These are phyloP conservation scores for Aphrocallistes beatrix DNA, from an alignment of 37 sponge, comb jelly and placozoan genomes.

Conservation along the genomic window DNA sequence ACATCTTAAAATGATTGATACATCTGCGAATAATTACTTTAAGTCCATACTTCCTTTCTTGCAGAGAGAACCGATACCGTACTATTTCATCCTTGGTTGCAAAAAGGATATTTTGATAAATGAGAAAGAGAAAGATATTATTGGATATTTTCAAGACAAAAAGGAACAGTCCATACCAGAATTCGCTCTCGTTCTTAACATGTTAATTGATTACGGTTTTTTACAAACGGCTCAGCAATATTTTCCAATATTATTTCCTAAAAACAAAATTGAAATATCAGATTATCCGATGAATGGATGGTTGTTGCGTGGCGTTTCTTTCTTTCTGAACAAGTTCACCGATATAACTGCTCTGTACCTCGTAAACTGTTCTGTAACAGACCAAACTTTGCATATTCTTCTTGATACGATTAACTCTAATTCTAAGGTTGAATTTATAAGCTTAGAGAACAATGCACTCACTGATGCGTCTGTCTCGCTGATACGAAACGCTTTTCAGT, in stretches of 20 bases:
- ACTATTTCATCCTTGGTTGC: neutral
- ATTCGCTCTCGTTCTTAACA: neutral
- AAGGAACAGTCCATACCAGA: neutral
- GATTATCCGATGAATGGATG: slow-evolving; percentile 13
- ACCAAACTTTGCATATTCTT: neutral
- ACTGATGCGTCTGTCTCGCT: neutral
- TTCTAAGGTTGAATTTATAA: neutral
- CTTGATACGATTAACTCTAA: neutral
- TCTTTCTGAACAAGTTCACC: neutral
- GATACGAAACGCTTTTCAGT: neutral
- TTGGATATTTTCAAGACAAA: neutral
- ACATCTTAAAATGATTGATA: neutral
- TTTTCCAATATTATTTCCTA: neutral
- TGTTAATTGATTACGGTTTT: neutral
- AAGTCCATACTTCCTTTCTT: neutral
- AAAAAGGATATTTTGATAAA: neutral
- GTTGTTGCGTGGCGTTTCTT: neutral
- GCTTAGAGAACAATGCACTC: neutral
- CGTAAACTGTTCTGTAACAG: neutral
- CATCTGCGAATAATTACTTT: neutral
- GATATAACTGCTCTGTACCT: neutral
- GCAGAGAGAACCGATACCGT: neutral
- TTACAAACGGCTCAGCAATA: neutral
- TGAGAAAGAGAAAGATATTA: neutral
- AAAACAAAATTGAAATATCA: neutral